phyloP scores from a whole-genome alignment of 2,888 invertebrate genomes.

The Cheilosia vernalis region DNA sequence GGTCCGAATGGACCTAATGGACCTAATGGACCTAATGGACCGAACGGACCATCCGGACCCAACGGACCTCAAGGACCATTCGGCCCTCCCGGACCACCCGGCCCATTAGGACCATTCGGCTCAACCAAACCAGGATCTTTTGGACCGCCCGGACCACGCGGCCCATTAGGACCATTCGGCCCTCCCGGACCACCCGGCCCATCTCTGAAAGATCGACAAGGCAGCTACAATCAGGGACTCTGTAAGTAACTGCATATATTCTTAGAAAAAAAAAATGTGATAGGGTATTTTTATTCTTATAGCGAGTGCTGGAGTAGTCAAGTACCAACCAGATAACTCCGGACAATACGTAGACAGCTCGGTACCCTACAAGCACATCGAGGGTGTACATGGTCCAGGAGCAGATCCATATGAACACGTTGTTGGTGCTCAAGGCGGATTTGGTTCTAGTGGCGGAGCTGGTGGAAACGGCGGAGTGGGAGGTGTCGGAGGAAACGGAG shows the following conservation, averaged over 20 bases:
- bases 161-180: constrained; percentile 81
- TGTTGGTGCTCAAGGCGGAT: constrained; percentile 66
- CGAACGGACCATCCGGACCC: constrained; percentile 79
- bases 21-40: constrained; percentile 78
- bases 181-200: constrained; percentile 73
- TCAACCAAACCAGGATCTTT: constrained; percentile 77
- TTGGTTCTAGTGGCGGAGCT: constrained; percentile 75
- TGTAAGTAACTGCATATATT: background rate
- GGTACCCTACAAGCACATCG: constrained; percentile 76
- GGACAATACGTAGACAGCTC: constrained; percentile 57
- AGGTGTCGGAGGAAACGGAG: too few relatives aligned
- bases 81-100: constrained; percentile 76
- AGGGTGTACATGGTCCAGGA: constrained; percentile 77
- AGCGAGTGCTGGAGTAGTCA: constrained; percentile 34
- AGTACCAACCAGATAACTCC: constrained; percentile 34
- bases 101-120: constrained; percentile 43
- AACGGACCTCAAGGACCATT: constrained; percentile 68
- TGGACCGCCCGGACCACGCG: constrained; percentile 81
- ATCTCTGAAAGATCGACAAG: background rate
- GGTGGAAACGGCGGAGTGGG: constrained; percentile 74
- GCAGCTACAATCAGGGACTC: background rate
- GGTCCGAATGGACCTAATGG: constrained; percentile 75
- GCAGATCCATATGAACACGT: constrained; percentile 63
- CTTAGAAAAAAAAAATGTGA: constrained; percentile 58
- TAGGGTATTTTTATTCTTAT: background rate